A percentile compares a stretch with the other conserved stretches of the same genome.
Evolutionary conservation across 1,140 invertebrate species (phyloP).

Genomic region (Bradysia coprophila): DNA sequence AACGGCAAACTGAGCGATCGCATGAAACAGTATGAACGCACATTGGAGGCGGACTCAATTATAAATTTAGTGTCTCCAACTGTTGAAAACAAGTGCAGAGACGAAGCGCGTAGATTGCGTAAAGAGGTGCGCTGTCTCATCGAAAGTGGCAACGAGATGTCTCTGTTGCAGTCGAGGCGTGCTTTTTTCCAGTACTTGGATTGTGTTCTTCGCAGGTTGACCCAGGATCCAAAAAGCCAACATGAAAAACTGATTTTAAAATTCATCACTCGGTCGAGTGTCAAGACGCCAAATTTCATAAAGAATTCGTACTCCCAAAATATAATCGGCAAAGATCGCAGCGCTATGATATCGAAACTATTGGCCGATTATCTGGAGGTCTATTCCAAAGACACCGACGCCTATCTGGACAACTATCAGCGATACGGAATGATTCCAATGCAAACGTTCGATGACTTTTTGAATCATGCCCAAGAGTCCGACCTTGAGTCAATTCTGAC

Average conservation of each 20-base stretch:
- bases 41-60: slow-evolving; percentile 11
- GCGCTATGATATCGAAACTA: slow-evolving; percentile 75
- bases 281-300: slow-evolving; percentile 52
- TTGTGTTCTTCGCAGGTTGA: slow-evolving; percentile 49
- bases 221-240: slow-evolving; percentile 29
- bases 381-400: slow-evolving; percentile 70
- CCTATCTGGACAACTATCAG: slow-evolving; percentile 47
- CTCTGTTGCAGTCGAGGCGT: slow-evolving; percentile 46
- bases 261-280: slow-evolving; percentile 64
- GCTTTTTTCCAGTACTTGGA: slow-evolving; percentile 71
- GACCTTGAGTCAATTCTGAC: slow-evolving; percentile 19
- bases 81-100: slow-evolving; percentile 13
- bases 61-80: slow-evolving; percentile 15
- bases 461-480: slow-evolving; percentile 24
- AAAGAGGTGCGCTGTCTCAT: slow-evolving; percentile 18
- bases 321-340: slow-evolving; percentile 60
- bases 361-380: slow-evolving; percentile 82
- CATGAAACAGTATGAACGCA: slow-evolving; percentile 19
- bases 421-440: slow-evolving; percentile 35
- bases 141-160: slow-evolving; percentile 17
- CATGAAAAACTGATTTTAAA: slow-evolving; percentile 57
- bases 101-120: slow-evolving; percentile 14
- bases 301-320: slow-evolving; percentile 11
- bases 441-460: slow-evolving; percentile 35
- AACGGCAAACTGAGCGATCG: slow-evolving; percentile 9